These are phyloP conservation scores for Lutjanus argentimaculatus DNA, from an alignment of 2,797 vertebrate genomes.

Conservation along the genomic window DNA sequence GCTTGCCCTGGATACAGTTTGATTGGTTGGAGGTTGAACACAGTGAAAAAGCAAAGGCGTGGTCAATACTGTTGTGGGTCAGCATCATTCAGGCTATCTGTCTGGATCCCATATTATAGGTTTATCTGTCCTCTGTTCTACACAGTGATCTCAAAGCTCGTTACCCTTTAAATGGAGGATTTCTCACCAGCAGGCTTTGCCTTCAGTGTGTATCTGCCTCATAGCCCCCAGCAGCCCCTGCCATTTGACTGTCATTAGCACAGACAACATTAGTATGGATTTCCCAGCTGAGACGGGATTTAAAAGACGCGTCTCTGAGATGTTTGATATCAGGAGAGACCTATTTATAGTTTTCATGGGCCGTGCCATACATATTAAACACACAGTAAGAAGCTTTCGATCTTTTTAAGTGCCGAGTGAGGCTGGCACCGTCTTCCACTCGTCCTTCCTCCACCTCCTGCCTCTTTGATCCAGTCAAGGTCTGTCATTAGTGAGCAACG, in stretches of 20 bases:
- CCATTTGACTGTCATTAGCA: slow-evolving; percentile 50
- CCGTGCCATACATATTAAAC: slow-evolving; percentile 55
- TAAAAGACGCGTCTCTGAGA: slow-evolving; percentile 43
- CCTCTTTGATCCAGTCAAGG: slow-evolving; percentile 43
- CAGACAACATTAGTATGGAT: slow-evolving; percentile 53
- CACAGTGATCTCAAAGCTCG: background rate
- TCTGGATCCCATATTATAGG: background rate
- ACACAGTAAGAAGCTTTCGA: slow-evolving; percentile 32
- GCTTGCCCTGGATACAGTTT: slow-evolving; percentile 7
- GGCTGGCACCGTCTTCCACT: slow-evolving; percentile 22
- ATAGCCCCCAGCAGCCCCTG: slow-evolving; percentile 15
- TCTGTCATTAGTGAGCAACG: slow-evolving; percentile 33
- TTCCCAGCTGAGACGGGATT: slow-evolving; percentile 48
- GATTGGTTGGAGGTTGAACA: background rate
- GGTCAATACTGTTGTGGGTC: slow-evolving; percentile 6
- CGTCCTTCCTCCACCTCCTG: slow-evolving; percentile 16
- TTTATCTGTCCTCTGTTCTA: background rate
- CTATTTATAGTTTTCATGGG: slow-evolving; percentile 52
- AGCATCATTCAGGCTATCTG: background rate
- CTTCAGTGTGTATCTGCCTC: slow-evolving; percentile 12
- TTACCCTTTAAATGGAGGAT: slow-evolving; percentile 35
- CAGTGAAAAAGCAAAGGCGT: background rate
- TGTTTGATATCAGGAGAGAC: slow-evolving; percentile 39
- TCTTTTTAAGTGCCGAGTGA: slow-evolving; percentile 42
- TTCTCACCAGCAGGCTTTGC: slow-evolving; percentile 32